Base-by-base conservation (phyloP, 1,140 invertebrate genomes). In the Pseudomyrmex sp. region DNA sequence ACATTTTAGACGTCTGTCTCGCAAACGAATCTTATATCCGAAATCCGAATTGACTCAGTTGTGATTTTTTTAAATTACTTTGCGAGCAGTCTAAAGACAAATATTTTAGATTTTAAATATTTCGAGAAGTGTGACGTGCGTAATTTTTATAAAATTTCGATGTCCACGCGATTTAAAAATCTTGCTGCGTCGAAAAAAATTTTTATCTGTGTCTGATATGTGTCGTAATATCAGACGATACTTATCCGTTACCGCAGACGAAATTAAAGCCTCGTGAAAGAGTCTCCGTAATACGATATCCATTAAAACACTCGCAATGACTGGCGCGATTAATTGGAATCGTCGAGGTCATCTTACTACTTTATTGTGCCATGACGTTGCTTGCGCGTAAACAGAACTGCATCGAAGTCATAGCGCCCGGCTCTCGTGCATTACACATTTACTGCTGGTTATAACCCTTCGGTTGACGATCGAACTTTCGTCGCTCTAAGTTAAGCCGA, bases 271-370 rank as follows among this genome's bases (percentile, higher is more conserved):
- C 54, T 80, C 20, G 20, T 79, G 26, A 76, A 75, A 62, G 20
- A 79, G 35, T 35, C 65, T 77, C 26, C 8, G 82, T 83, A 83
- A 83, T 76, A 65, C 56, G 82, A 83, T 83, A 79, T 59, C 62
- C 63, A 66, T 83, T 83, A 83, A 76, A 83, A 79, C 63, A 79
- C 46, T 83, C 46, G n/a, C 75, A 68, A 75, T 75, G 50, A 75
- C 70, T 35, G 73, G 46, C 54, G 69, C 54, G 23, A 59, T 79
- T 83, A 83, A 83, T 83, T 83, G 54, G 46, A 79, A 79, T 80
- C 20, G 76, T 61, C 76, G 76, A 72, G 76, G 76, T 72, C 76
- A 35, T 72, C 20, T 35, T 46, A 70, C 46, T 80, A 80, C 76
- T 80, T 70, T 80, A 80, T 54, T 23, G 15, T 46, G 54, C n/a